phyloP scores from a whole-genome alignment of 1,140 invertebrate genomes.

The Asbolus verrucosus region DNA sequence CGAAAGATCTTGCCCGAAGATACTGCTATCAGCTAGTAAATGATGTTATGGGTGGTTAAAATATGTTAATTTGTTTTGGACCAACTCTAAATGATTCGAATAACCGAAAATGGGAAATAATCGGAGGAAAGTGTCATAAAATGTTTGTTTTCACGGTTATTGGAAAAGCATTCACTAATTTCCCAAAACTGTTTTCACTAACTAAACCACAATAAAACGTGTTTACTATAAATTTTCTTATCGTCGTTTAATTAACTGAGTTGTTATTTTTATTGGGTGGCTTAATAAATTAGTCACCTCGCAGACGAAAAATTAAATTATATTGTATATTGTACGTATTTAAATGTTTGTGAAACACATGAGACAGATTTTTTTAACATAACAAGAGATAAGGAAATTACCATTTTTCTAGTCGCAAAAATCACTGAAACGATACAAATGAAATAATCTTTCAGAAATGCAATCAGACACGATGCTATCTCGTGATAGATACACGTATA shows the following conservation, averaged over 20 bases:
- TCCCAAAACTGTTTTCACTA: conserved; percentile 33
- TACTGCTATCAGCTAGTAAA: neutral
- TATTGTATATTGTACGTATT: neutral
- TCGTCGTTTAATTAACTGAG: conserved; percentile 18
- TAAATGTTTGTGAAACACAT: too few relatives aligned
- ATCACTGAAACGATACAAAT: neutral
- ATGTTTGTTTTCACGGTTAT: conserved; percentile 12
- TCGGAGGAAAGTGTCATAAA: conserved; percentile 26
- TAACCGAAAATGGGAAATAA: conserved; percentile 23
- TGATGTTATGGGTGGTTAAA: conserved; percentile 1
- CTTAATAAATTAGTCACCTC: conserved; percentile 21
- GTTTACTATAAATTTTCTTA: conserved; percentile 36
- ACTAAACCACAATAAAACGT: conserved; percentile 24
- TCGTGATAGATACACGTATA: neutral
- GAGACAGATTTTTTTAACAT: too few relatives aligned
- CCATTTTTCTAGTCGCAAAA: neutral
- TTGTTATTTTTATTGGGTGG: conserved; percentile 28
- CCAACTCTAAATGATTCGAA: neutral
- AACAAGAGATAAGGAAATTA: too few relatives aligned
- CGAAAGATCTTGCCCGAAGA: neutral
- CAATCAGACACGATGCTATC: neutral
- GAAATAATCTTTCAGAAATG: neutral
- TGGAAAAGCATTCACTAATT: conserved; percentile 21
- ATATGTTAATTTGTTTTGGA: conserved; percentile 31
- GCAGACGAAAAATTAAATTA: conserved; percentile 1